Evolutionary conservation across 92 coral and sea anemone genomes (phyloP), one percentile per base, ranked within the genome.

Genomic region (Phenganax subtilis): DNA sequence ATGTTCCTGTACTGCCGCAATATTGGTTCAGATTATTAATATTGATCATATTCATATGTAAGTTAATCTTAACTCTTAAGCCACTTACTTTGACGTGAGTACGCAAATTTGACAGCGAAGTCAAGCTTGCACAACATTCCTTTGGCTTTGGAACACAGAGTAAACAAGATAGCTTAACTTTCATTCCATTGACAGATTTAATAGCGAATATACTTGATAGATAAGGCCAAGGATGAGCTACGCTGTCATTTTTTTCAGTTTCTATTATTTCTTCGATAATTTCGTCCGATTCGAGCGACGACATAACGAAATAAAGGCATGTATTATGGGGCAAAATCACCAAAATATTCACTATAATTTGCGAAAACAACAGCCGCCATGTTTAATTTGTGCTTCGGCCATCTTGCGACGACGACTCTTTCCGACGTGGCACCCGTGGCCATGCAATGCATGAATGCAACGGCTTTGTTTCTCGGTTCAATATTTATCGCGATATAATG

Each of bases 21-120:
- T 68, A 28, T 5, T n/a, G n/a, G n/a, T n/a, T n/a, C n/a, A n/a
- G n/a, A n/a, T n/a, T n/a, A n/a, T n/a, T n/a, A n/a, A n/a, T n/a
- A n/a, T n/a, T n/a, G n/a, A n/a, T n/a, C n/a, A n/a, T n/a, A n/a
- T n/a, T n/a, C 10, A 0, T 9, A 65, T 3, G 71, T 65, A 10
- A 65, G 31, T 65, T 65, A 28, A 0, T 9, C 11, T 65, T 65
- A 65, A 9, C n/a, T n/a, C n/a, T n/a, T n/a, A n/a, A n/a, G n/a
- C n/a, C 1, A 6, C 77, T 16, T 73, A 73, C 77, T 61, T 73
- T 44, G 75, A 71, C 75, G 56, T 71, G 75, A 8, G 75, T 71
- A 17, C 57, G 75, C 57, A 71, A 71, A 71, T 71, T 71, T 12
- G 77, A 73, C 77, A 73, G 27, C 8, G 77, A 73, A 1, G 77